Evolutionary conservation across 2,888 invertebrate species (phyloP), one percentile per base, ranked within the genome.

Genomic region (Microctonus brassicae): DNA sequence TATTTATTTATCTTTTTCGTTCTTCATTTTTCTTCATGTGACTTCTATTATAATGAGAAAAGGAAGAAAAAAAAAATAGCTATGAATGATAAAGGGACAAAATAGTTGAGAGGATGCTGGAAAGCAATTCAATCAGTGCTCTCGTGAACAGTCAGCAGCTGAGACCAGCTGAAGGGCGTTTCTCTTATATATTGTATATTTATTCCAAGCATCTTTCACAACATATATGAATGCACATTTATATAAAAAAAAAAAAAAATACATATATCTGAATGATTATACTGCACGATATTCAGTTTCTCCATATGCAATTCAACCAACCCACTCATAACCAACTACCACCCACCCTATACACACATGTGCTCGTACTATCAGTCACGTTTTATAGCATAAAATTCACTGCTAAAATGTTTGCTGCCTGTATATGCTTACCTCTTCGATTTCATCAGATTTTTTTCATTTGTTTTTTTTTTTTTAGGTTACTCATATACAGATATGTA

Each of bases 121-220:
- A 79, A 81, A 80, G 84, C 85, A 83, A 86, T 87, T 86, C 85
- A 85, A 86, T 86, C 85, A 83, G 82, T 82, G 80, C 77, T 77
- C n/a, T 77, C 76, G 74, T 29, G 58, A 81, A 81, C 80, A 77
- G 74, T 77, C 76, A 84, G 78, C 85, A 86, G 84, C 85, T 85
- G 86, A 85, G 86, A 81, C 84, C 79, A 47, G 17, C 74, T 72
- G 55, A 24, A 47, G 70, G 58, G 69, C 47, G 47, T 47, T 7
- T 17, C 39, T 39, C 5, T 13, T n/a, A 6, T 17, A 47, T n/a
- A 47, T 47, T 47, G 1, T 5, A n/a, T 20, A 68, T 74, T 68
- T 76, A 69, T 70, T 69, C 61, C 72, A 64, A 66, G 39, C 65
- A 71, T 74, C 76, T 75, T 74, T 66, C 69, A 71, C 69, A 60